Base-by-base conservation (phyloP, 2,113 vertebrate genomes). In the Leptodactylus fuscus region DNA sequence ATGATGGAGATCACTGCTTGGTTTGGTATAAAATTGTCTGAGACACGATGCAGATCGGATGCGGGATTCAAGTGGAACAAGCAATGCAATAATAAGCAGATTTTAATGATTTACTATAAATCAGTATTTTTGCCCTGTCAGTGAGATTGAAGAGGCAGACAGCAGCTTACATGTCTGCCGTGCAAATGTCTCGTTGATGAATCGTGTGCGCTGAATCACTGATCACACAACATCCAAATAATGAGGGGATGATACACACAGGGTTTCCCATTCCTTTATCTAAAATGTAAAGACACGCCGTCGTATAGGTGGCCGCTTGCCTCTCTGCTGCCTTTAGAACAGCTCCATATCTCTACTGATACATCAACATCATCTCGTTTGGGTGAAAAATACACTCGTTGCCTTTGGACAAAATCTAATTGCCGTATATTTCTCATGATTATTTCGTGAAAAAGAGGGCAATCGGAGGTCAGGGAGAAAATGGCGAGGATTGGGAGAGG, bases 91-190 rank as follows among this genome's bases (percentile, higher is more conserved):
- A 95, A 96, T 96, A 97, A 97, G 94, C 95, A 95, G 93, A 95
- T 94, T 96, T 96, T 96, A 96, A 96, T 96, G 96, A 96, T 95
- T 92, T 96, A 93, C 95, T 94, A 97, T 97, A 96, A 96, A 96
- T 97, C 96, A 96, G 94, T 95, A 95, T 96, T 96, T 95, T 96
- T 95, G 95, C 93, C 93, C 95, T 96, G 96, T 95, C 95, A 96
- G 94, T 92, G 93, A 95, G 95, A 97, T 96, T 95, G 95, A 96
- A 94, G 95, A 96, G 94, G 94, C 94, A 94, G 95, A 96, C 95
- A 95, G 95, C 93, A 92, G 92, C 92, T 94, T 94, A 94, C 94
- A 93, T 94, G 94, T 94, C 94, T 96, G 92, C 92, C 93, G 92
- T 93, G 93, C 94, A 94, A 97, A 96, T 95, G 95, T 94, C 94